A percentile compares a stretch with the other conserved stretches of the same genome.
phyloP scores from a whole-genome alignment of 2,888 invertebrate species.

The Campoplex nolae region DNA sequence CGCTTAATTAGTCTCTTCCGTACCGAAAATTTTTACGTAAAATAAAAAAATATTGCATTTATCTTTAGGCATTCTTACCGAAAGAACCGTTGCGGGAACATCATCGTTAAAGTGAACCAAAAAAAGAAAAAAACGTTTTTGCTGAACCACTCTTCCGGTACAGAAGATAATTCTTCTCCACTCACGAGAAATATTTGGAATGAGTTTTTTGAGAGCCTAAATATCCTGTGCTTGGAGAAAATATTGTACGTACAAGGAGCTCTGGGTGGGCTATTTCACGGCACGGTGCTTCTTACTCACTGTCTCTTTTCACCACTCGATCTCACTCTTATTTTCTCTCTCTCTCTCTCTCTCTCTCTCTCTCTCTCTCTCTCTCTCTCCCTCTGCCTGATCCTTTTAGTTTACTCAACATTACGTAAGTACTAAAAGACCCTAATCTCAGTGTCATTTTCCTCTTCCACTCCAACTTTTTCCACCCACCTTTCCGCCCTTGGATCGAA shows the following conservation, averaged over 20 bases:
- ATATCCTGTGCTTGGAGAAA: constrained; percentile 41
- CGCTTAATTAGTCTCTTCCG: neutral
- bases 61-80: neutral
- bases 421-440: constrained; percentile 60
- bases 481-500: constrained; percentile 42
- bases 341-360: neutral
- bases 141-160: constrained; percentile 47
- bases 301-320: constrained; percentile 13
- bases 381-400: constrained; percentile 62
- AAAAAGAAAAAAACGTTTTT: constrained; percentile 45
- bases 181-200: constrained; percentile 51
- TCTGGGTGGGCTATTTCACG: constrained; percentile 74
- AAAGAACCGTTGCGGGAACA: constrained; percentile 28
- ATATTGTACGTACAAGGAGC: constrained; percentile 35
- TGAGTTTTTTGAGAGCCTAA: constrained; percentile 62
- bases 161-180: constrained; percentile 28
- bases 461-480: constrained; percentile 56
- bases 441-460: constrained; percentile 67
- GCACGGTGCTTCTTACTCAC: constrained; percentile 69
- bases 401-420: constrained; percentile 67
- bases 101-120: constrained; percentile 25
- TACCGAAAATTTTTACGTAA: neutral
- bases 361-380: neutral
- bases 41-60: neutral
- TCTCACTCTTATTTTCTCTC: constrained; percentile 21